Percentiles rank a stretch among this genome's conserved stretches.
Conservation (phyloP, 2,113 vertebrate species). For the Coryphaenoides rupestris region DNA sequence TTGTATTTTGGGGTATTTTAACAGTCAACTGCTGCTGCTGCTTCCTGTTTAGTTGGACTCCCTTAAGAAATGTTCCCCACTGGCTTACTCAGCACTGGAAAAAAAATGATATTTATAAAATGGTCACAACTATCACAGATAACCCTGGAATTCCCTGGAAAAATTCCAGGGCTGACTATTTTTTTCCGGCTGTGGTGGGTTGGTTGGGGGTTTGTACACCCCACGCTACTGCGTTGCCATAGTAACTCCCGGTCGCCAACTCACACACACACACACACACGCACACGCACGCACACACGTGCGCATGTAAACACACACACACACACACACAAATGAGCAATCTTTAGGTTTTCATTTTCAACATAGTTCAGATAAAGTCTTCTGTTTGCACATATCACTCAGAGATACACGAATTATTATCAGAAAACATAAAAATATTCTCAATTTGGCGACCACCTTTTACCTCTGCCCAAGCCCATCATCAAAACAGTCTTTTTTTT, state of each 20-base stretch:
- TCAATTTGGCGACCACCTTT: conserved; percentile 17
- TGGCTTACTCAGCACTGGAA: too few species aligned
- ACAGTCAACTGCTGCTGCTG: neutral
- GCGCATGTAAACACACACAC: neutral
- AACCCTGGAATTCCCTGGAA: conserved; percentile 30
- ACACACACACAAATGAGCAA: conserved; percentile 17
- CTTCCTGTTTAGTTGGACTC: neutral
- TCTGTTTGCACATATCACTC: conserved; percentile 22
- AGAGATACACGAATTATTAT: conserved; percentile 19
- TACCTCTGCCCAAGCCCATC: conserved; percentile 10
- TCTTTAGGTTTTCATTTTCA: conserved; percentile 27
- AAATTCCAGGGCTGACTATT: conserved; percentile 56
- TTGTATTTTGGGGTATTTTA: too few species aligned
- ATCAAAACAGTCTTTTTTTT: conserved; percentile 8
- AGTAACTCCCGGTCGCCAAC: conserved; percentile 56
- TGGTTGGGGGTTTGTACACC: too few species aligned
- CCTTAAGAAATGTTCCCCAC: neutral
- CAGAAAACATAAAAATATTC: conserved; percentile 1
- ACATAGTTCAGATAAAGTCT: conserved; percentile 41
- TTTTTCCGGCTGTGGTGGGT: conserved; percentile 62
- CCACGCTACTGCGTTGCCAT: conserved; percentile 55
- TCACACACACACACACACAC: conserved; percentile 1
- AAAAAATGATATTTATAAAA: conserved; percentile 30
- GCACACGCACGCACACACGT: neutral
- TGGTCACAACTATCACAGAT: too few species aligned